Evolutionary conservation across 2,888 invertebrate genomes (phyloP).

Genomic region (Troides oblongomaculatus): DNA sequence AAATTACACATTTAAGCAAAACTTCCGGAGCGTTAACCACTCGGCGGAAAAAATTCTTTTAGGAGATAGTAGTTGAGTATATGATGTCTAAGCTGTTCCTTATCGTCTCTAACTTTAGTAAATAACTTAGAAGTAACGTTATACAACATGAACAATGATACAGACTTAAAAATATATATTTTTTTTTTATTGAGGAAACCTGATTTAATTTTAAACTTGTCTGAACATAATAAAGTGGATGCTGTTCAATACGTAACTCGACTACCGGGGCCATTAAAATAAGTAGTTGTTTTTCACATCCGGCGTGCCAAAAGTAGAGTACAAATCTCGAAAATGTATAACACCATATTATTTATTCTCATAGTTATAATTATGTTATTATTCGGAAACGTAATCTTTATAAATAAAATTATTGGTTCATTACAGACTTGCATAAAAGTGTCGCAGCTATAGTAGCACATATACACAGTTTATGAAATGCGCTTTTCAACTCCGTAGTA

Average conservation of each 20-base stretch:
- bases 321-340: not conserved
- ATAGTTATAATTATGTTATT: too few relatives aligned
- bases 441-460: constrained; percentile 21
- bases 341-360: not conserved
- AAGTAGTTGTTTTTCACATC: constrained; percentile 6
- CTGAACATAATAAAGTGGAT: constrained; percentile 12
- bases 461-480: constrained; percentile 35
- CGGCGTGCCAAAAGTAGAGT: not conserved
- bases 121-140: not conserved
- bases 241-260: constrained; percentile 13
- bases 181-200: constrained; percentile 4
- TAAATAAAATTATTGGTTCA: not conserved
- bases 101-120: not conserved
- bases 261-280: constrained; percentile 1
- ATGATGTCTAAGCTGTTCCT: not conserved
- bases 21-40: constrained; percentile 8
- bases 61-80: not conserved
- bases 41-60: not conserved
- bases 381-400: not conserved
- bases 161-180: not conserved
- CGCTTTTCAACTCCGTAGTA: constrained; percentile 61
- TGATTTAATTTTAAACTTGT: constrained; percentile 17
- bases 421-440: not conserved
- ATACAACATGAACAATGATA: not conserved
- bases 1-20: constrained; percentile 11